phyloP scores from a whole-genome alignment of 2,113 vertebrate genomes.

The Gopherus flavomarginatus region DNA sequence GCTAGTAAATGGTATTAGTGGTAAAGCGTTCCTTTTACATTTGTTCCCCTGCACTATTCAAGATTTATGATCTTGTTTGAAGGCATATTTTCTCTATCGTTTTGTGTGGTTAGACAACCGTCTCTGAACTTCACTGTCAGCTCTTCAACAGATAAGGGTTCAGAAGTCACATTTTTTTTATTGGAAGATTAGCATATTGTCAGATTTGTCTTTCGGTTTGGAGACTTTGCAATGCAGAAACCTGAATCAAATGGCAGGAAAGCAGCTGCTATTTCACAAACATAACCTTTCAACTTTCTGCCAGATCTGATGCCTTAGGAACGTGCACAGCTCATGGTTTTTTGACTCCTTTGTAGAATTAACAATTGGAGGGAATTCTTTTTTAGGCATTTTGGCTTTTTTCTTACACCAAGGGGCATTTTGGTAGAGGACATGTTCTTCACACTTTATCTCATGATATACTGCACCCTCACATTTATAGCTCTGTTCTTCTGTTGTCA shows the following conservation, averaged over 20 bases:
- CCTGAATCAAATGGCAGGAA: constrained; percentile 71
- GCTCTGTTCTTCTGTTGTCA: constrained; percentile 73
- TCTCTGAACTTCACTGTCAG: constrained; percentile 83
- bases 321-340: background rate
- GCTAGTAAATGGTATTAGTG: constrained; percentile 66
- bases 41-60: constrained; percentile 70
- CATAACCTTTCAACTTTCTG: constrained; percentile 80
- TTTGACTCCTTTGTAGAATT: constrained; percentile 59
- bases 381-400: constrained; percentile 48
- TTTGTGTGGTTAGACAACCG: constrained; percentile 81
- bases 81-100: constrained; percentile 82
- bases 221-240: constrained; percentile 75
- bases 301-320: constrained; percentile 66
- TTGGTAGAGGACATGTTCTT: constrained; percentile 72
- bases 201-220: constrained; percentile 80
- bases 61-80: constrained; percentile 81
- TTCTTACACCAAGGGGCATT: constrained; percentile 59
- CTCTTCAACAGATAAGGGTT: constrained; percentile 79
- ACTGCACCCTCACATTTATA: constrained; percentile 74
- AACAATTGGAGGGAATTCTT: constrained; percentile 20
- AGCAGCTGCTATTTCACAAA: constrained; percentile 71
- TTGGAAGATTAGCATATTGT: constrained; percentile 82
- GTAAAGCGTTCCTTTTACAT: constrained; percentile 66
- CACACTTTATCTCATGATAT: constrained; percentile 70
- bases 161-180: constrained; percentile 76